phyloP scores from a whole-genome alignment of 2,888 invertebrate genomes.

The Eupithecia insigniata region DNA sequence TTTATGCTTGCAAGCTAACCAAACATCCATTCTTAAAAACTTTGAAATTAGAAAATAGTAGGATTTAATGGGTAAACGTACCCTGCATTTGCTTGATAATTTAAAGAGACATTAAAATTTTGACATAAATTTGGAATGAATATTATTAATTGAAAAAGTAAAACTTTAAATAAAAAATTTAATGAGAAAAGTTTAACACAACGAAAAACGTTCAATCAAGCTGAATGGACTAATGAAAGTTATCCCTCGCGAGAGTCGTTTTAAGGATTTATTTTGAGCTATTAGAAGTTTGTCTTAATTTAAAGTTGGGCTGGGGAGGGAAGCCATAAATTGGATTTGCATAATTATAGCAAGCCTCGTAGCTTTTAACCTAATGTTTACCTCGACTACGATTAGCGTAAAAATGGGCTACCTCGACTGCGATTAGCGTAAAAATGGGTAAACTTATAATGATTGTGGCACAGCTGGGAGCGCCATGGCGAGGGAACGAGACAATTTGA shows the following conservation, averaged over 20 bases:
- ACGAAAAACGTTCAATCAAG: slow-evolving; percentile 51
- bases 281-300: slow-evolving; percentile 47
- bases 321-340: slow-evolving; percentile 52
- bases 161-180: slow-evolving; percentile 28
- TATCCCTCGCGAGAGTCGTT: slow-evolving; percentile 45
- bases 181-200: slow-evolving; percentile 51
- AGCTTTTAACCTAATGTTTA: slow-evolving; percentile 49
- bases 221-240: slow-evolving; percentile 50
- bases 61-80: not conserved
- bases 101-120: not conserved
- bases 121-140: not conserved
- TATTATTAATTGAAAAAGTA: not conserved
- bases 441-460: slow-evolving; percentile 50
- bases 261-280: slow-evolving; percentile 41
- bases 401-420: slow-evolving; percentile 43
- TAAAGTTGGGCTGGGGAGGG: slow-evolving; percentile 43
- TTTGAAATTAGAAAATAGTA: too few relatives aligned
- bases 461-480: slow-evolving; percentile 16
- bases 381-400: slow-evolving; percentile 50
- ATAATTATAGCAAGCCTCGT: slow-evolving; percentile 45
- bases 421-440: slow-evolving; percentile 49
- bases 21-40: too few relatives aligned
- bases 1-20: too few relatives aligned
- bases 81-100: not conserved
- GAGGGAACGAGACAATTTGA: slow-evolving; percentile 17